Evolutionary conservation across 2,113 vertebrate genomes (phyloP), one percentile per base, ranked within the genome.

Genomic region (Megaceryle torquata): DNA sequence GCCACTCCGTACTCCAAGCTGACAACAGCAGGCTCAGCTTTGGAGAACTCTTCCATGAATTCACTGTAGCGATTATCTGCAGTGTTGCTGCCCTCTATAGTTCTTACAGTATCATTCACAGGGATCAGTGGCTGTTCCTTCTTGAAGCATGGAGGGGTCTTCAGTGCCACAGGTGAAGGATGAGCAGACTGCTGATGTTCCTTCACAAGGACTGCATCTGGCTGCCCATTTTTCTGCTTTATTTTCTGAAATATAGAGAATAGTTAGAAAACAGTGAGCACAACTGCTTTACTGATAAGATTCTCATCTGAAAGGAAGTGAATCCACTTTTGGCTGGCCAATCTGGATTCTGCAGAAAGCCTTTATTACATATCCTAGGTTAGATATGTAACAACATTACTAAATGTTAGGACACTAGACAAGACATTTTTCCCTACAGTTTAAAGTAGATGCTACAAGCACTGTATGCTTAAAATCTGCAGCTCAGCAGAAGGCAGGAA

Each of bases 1-100:
- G 99, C 99, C 96, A 99, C 99, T 24, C 99, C 99, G 2, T 98
- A 99, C 97, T 99, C 99, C 96, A 99, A 91, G 95, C 98, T 99
- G 97, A 99, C 99, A 46, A 99, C 97, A 11, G 98, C 98, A 24
- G 99, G 99, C 94, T 99, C 99, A 0, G 98, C 95, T 94, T 99
- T 99, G 12, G 98, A 98, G 91, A 98, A 98, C 71, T 98, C 98
- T 64, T 98, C 98, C 15, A 98, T 96, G 3, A 99, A 99, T 17
- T 98, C 98, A 14, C 96, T 98, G 75, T 99, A 99, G 78, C 99
- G 98, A 84, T 99, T 99, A 79, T 99, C 99, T 19, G 98, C 98
- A 41, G 98, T 93, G 74, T 97, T 99, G 98, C 99, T 99, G 98
- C 99, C 99, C 98, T 99, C 99, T 98, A 99, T 98, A 86, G 99